These are phyloP conservation scores for Drosophila malerkotliana DNA, from an alignment of 1,140 invertebrate species.

Conservation along the genomic window DNA sequence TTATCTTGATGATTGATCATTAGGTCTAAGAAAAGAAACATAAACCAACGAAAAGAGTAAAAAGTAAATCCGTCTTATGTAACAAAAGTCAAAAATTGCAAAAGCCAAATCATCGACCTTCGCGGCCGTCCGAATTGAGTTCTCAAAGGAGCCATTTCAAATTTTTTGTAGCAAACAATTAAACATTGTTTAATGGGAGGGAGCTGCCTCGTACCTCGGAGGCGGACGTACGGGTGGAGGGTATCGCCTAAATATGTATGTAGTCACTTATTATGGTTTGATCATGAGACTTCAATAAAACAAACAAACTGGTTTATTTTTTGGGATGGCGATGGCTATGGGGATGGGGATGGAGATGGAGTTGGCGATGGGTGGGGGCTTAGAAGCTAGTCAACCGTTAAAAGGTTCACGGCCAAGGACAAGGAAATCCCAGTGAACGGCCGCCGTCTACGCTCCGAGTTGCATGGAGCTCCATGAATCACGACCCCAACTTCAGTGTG, in stretches of 20 bases:
- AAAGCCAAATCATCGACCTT: slow-evolving; percentile 68
- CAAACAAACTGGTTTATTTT: slow-evolving; percentile 64
- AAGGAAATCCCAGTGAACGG: slow-evolving; percentile 81
- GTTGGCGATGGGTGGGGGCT: slow-evolving; percentile 11
- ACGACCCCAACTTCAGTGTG: slow-evolving; percentile 38
- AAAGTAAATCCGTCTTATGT: slow-evolving; percentile 77
- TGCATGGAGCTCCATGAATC: slow-evolving; percentile 58
- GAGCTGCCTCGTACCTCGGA: neutral
- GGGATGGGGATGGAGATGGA: neutral
- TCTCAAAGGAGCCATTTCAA: slow-evolving; percentile 69
- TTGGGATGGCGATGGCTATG: neutral
- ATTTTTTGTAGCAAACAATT: slow-evolving; percentile 56
- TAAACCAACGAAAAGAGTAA: slow-evolving; percentile 42
- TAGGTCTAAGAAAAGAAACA: slow-evolving; percentile 42
- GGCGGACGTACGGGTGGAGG: neutral
- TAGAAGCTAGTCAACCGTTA: slow-evolving; percentile 68
- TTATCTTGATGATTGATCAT: slow-evolving; percentile 76
- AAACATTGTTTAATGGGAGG: slow-evolving; percentile 42
- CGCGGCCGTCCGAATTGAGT: slow-evolving; percentile 31
- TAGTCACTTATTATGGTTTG: slow-evolving; percentile 56
- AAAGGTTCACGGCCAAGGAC: slow-evolving; percentile 80
- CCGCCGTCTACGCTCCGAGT: slow-evolving; percentile 10
- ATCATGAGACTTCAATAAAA: slow-evolving; percentile 77
- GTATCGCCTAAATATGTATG: slow-evolving; percentile 8
- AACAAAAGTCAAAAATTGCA: slow-evolving; percentile 75